phyloP scores from a whole-genome alignment of 2,888 invertebrate genomes.

The Petrolisthes manimaculis region DNA sequence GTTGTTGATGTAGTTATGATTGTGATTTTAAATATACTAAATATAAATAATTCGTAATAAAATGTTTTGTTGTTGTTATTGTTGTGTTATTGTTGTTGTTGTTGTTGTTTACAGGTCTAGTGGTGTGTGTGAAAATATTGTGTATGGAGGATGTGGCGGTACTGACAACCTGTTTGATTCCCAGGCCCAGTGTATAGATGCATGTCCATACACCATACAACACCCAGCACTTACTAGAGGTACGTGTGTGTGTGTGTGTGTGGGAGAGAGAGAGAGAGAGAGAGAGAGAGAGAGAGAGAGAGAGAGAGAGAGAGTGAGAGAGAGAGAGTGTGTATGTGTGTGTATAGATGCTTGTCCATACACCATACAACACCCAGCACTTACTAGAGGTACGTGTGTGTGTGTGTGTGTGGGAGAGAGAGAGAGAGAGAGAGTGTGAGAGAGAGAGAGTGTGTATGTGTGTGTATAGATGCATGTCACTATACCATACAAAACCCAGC shows the following conservation, averaged over 20 bases:
- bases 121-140: conserved; percentile 17
- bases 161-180: conserved; percentile 45
- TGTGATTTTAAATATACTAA: too few relatives aligned
- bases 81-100: not conserved
- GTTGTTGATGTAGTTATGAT: not conserved
- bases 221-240: not conserved
- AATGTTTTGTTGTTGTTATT: not conserved
- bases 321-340: not conserved
- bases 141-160: conserved; percentile 57
- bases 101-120: conserved; percentile 19
- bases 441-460: not conserved
- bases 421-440: not conserved
- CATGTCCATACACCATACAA: conserved; percentile 23
- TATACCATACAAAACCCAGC: not conserved
- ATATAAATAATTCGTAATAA: too few relatives aligned
- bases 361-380: not conserved
- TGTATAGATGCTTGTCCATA: conserved; percentile 29
- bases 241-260: not conserved
- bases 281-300: not conserved
- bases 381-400: not conserved
- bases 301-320: not conserved
- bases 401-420: too few relatives aligned
- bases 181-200: conserved; percentile 20
- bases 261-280: not conserved
- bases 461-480: conserved; percentile 30